Evolutionary conservation across 1,140 invertebrate species (phyloP), one percentile per base, ranked within the genome.

Genomic region (Linepithema humile): DNA sequence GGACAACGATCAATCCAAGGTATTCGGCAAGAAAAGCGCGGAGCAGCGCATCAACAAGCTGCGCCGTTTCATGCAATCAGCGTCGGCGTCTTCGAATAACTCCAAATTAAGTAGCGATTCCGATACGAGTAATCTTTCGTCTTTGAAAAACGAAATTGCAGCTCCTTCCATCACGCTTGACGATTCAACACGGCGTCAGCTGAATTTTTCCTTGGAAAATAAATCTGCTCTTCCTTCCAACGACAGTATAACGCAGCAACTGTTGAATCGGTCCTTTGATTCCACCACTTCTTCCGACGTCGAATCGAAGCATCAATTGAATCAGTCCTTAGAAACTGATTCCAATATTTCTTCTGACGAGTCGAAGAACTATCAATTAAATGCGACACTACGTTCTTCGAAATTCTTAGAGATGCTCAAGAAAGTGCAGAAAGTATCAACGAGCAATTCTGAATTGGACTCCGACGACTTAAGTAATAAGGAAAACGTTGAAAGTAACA

Each of bases 401-500:
- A 60, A 72, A 26, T 40, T 69, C 15, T 10, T 59, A 23, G 23
- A 38, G 4, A 35, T 73, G n/a, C 45, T 29, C 0, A 55, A 50
- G 3, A 43, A 55, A 0, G 1, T 5, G 6, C 48, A 72, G 38
- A 48, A 29, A 10, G 3, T 2, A 48, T 2, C 1, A 0, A 53
- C 26, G 2, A 60, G 0, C 12, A 29, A 80, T 15, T 23, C 17
- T 62, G 82, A 62, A 38, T 38, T 90, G 40, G 86, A 90, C 84
- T 88, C 88, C 0, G 86, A 90, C 0, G 89, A 90, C 69, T 10
- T 86, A 20, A 88, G 59, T 40, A 32, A 40, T 32, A n/a, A 20
- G 20, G 64, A 80, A 57, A 70, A 12, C 23, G 6, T 4, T 0
- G 17, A 17, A 15, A 32, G 9, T 29, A n/a, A 32, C 3, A n/a